Conservation (phyloP, 2,113 vertebrate species). For the Neogale vison region DNA sequence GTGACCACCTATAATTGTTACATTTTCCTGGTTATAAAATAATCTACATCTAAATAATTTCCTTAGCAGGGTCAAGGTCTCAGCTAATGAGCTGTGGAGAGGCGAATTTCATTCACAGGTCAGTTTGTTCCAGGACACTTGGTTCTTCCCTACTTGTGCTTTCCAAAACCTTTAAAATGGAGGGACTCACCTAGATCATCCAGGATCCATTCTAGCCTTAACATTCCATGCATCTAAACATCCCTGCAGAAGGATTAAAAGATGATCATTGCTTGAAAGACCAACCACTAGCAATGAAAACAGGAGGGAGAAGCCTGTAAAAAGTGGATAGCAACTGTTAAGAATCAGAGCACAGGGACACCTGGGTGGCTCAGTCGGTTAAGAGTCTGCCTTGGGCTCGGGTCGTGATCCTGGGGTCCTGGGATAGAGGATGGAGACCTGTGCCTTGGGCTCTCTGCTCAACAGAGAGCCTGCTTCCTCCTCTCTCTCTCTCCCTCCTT, state of each 20-base stretch:
- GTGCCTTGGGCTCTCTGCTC: background rate
- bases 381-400: background rate
- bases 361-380: background rate
- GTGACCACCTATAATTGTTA: background rate
- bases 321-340: background rate
- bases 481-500: too few relatives aligned
- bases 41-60: background rate
- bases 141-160: background rate
- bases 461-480: background rate
- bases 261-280: slow-evolving; percentile 13
- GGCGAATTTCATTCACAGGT: background rate
- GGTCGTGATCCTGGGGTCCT: background rate
- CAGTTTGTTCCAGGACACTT: background rate
- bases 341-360: background rate
- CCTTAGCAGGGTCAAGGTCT: background rate
- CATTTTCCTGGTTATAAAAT: background rate
- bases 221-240: background rate
- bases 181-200: background rate
- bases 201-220: background rate
- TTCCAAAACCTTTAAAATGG: background rate
- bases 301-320: background rate
- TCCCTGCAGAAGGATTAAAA: background rate
- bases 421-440: background rate
- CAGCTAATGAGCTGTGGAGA: background rate
- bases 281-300: background rate